Evolutionary conservation across 1,140 invertebrate genomes (phyloP).

Genomic region (Zaprionus capensis): DNA sequence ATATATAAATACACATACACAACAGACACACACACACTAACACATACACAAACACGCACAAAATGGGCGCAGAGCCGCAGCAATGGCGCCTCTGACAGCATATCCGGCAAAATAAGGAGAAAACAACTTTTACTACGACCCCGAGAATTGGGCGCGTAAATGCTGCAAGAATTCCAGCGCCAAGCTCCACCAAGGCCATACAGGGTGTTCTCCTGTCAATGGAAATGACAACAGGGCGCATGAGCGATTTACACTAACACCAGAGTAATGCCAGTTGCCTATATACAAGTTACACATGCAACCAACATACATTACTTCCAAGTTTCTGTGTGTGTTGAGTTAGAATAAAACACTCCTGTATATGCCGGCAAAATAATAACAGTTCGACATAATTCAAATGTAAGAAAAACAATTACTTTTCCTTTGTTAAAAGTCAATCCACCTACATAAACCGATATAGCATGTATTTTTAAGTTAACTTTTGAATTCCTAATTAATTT

Average conservation of each 20-base stretch:
- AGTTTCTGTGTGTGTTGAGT: not conserved
- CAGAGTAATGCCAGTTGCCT: not conserved
- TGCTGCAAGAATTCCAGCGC: slow-evolving; percentile 33
- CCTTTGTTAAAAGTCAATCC: not conserved
- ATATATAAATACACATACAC: slow-evolving; percentile 21
- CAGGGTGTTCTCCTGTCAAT: slow-evolving; percentile 37
- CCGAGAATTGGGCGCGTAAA: slow-evolving; percentile 62
- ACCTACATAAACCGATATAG: not conserved
- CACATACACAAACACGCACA: slow-evolving; percentile 24
- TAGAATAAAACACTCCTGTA: not conserved
- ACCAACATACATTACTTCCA: not conserved
- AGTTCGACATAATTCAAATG: not conserved
- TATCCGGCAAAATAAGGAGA: slow-evolving; percentile 54
- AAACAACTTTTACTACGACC: slow-evolving; percentile 67
- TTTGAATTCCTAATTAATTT: not conserved
- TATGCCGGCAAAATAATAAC: slow-evolving; percentile 12
- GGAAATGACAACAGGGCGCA: slow-evolving; percentile 49
- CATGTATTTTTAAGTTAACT: not conserved
- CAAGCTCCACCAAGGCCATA: slow-evolving; percentile 31
- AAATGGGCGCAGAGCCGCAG: slow-evolving; percentile 32
- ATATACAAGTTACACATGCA: not conserved
- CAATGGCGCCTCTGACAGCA: slow-evolving; percentile 50
- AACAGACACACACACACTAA: slow-evolving; percentile 19
- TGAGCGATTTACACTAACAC: slow-evolving; percentile 34
- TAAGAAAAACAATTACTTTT: not conserved